These are phyloP conservation scores for Sclerodermus sp. DNA, from an alignment of 2,888 invertebrate genomes.

Conservation along the genomic window DNA sequence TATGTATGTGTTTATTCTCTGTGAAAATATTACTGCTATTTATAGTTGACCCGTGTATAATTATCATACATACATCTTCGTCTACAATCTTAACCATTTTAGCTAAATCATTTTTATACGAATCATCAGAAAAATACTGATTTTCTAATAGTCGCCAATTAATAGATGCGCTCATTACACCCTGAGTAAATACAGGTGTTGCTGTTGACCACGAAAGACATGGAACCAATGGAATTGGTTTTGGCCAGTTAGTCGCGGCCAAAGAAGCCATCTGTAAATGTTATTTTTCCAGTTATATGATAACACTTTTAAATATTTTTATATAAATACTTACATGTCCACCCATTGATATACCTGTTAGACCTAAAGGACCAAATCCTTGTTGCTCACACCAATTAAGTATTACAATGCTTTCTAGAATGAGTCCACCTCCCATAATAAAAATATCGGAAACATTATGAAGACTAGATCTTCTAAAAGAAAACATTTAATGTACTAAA, in stretches of 20 bases:
- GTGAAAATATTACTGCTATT: not conserved
- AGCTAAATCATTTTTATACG: constrained; percentile 80
- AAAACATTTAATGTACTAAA: not conserved
- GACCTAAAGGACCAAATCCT: constrained; percentile 89
- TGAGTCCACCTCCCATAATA: constrained; percentile 97
- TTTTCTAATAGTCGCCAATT: constrained; percentile 90
- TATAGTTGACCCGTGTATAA: too few relatives aligned
- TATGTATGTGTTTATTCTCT: not conserved
- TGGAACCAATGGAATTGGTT: constrained; percentile 90
- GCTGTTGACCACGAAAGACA: constrained; percentile 98
- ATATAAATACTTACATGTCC: constrained; percentile 78
- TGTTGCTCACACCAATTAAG: constrained; percentile 92
- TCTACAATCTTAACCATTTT: constrained; percentile 84
- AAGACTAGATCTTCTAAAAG: constrained; percentile 79
- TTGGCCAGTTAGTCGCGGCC: constrained; percentile 94
- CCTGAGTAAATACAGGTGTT: constrained; percentile 92
- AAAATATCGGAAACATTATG: constrained; percentile 97
- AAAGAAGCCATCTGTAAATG: constrained; percentile 89
- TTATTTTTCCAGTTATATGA: constrained; percentile 4
- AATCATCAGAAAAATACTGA: constrained; percentile 81
- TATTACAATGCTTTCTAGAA: constrained; percentile 88
- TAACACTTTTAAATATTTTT: not conserved
- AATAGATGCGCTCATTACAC: constrained; percentile 93
- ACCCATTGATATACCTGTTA: constrained; percentile 97
- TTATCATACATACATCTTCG: constrained; percentile 60